A percentile compares a stretch with the other conserved stretches of the same genome.
Conservation (phyloP, 2,113 vertebrate species). For the Nesoenas mayeri region DNA sequence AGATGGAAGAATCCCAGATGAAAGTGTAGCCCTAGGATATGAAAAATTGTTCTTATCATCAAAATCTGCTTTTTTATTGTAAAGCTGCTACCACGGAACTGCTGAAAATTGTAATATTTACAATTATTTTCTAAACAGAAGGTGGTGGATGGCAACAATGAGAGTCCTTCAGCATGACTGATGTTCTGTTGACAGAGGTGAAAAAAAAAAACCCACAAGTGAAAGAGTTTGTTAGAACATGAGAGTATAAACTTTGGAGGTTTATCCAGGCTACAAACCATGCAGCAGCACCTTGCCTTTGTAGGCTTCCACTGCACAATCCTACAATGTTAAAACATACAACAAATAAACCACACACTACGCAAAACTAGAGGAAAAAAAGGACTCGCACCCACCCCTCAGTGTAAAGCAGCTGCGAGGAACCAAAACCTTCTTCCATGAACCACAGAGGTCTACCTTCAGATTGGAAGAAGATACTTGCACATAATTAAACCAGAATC, state of each 20-base stretch:
- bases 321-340: too few relatives aligned
- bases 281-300: not conserved
- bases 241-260: not conserved
- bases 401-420: not conserved
- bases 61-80: not conserved
- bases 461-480: not conserved
- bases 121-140: not conserved
- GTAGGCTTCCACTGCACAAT: not conserved
- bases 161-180: not conserved
- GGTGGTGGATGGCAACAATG: not conserved
- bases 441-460: not conserved
- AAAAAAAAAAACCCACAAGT: not conserved
- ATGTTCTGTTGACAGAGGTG: not conserved
- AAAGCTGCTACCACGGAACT: not conserved
- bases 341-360: not conserved
- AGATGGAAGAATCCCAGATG: not conserved
- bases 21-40: not conserved
- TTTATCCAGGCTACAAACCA: not conserved
- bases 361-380: not conserved
- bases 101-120: not conserved
- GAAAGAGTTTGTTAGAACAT: not conserved
- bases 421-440: not conserved
- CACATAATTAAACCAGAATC: not conserved
- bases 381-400: accelerated
- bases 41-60: not conserved